A percentile compares a stretch with the other conserved stretches of the same genome.
phyloP scores from a whole-genome alignment of 2,113 vertebrate species.

The Callionymus lyra region DNA sequence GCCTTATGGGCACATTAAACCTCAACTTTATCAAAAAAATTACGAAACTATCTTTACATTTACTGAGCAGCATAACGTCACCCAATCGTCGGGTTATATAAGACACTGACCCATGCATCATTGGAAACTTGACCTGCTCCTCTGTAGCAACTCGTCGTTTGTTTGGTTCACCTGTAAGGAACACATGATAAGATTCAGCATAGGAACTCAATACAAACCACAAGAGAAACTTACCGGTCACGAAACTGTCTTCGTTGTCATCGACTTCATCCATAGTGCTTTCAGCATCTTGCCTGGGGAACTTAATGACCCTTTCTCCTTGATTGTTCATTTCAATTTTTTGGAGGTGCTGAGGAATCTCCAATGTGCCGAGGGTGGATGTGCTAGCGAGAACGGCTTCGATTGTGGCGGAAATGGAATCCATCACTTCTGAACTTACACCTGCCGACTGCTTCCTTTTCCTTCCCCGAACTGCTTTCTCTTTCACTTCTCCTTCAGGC shows the following conservation, averaged over 20 bases:
- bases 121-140: conserved; percentile 83
- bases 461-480: conserved; percentile 22
- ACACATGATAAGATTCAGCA: conserved; percentile 10
- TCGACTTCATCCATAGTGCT: conserved; percentile 34
- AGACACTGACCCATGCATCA: conserved; percentile 77
- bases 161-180: conserved; percentile 67
- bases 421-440: conserved; percentile 22
- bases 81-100: too few species aligned
- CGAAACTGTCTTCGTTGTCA: conserved; percentile 52
- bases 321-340: conserved; percentile 43
- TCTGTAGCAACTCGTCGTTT: conserved; percentile 83
- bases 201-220: not conserved
- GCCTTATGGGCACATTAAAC: too few species aligned
- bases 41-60: too few species aligned
- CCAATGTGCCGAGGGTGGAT: conserved; percentile 3
- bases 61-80: too few species aligned
- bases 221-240: conserved; percentile 31
- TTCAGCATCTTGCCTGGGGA: conserved; percentile 27
- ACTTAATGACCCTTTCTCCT: conserved; percentile 17
- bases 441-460: conserved; percentile 42
- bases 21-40: too few species aligned
- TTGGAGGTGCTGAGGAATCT: conserved; percentile 51
- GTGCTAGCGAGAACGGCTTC: conserved; percentile 44
- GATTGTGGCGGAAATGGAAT: conserved; percentile 41
- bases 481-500: conserved; percentile 23